Evolutionary conservation across 1,140 invertebrate species (phyloP).

Genomic region (Apis laboriosa): DNA sequence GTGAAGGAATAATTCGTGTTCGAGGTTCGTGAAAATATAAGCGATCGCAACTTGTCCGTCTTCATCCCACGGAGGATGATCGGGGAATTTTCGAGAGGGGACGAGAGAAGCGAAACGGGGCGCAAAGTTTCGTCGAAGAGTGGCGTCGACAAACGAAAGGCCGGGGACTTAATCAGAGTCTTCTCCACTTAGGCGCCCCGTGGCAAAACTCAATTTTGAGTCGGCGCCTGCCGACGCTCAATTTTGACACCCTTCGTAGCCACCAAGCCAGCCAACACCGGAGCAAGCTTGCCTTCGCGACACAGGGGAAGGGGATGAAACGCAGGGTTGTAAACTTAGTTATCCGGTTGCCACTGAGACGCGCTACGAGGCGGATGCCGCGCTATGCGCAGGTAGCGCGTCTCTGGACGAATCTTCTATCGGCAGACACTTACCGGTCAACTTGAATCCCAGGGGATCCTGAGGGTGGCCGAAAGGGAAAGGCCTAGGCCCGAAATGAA

Average conservation of each 20-base stretch:
- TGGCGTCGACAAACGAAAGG: conserved; percentile 65
- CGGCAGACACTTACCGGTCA: conserved; percentile 86
- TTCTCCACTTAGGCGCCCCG: conserved; percentile 73
- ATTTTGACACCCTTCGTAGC: conserved; percentile 79
- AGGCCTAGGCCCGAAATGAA: conserved; percentile 90
- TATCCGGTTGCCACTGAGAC: conserved; percentile 69
- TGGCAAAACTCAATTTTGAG: conserved; percentile 80
- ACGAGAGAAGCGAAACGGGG: conserved; percentile 4
- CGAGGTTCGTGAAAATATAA: too few species aligned
- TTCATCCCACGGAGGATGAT: background rate
- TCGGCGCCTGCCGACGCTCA: conserved; percentile 74
- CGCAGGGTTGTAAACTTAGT: conserved; percentile 74
- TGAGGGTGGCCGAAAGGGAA: conserved; percentile 90
- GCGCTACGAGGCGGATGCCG: conserved; percentile 23
- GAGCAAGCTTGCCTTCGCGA: conserved; percentile 18
- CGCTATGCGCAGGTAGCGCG: background rate
- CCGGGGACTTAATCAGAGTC: conserved; percentile 77
- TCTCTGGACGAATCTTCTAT: conserved; percentile 17
- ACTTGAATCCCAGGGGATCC: conserved; percentile 90
- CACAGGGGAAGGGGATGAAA: conserved; percentile 9
- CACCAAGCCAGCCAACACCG: conserved; percentile 63
- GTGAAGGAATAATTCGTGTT: too few species aligned
- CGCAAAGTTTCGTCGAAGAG: conserved; percentile 31
- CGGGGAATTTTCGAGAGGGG: background rate
- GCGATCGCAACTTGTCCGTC: too few species aligned